Conservation (phyloP, 2,888 invertebrate species). For the Rhodophaea formosa region DNA sequence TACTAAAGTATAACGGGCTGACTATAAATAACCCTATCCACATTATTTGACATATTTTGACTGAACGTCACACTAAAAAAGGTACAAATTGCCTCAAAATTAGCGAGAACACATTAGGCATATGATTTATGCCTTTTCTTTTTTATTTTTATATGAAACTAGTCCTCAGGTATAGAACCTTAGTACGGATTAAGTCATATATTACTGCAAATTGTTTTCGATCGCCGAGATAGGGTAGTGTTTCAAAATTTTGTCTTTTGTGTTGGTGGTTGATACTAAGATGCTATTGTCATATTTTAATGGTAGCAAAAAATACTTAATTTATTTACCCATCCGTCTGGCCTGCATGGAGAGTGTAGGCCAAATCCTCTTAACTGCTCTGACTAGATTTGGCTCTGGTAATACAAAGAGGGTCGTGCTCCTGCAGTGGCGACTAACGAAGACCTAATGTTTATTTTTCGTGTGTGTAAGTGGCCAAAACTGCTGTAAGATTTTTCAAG, state of each 20-base stretch:
- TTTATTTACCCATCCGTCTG: background rate
- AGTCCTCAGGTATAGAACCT: background rate
- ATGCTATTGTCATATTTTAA: slow-evolving; percentile 10
- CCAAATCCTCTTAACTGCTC: too few relatives aligned
- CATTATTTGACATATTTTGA: slow-evolving; percentile 11
- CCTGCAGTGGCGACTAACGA: too few relatives aligned
- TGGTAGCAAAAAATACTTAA: background rate
- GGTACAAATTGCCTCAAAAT: slow-evolving; percentile 57
- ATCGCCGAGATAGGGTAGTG: slow-evolving; percentile 55
- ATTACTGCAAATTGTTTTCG: slow-evolving; percentile 71
- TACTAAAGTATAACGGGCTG: background rate
- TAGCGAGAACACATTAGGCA: slow-evolving; percentile 36
- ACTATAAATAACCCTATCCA: slow-evolving; percentile 8
- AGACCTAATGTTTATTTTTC: too few relatives aligned
- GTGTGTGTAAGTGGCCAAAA: too few relatives aligned
- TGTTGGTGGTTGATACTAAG: background rate
- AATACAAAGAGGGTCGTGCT: too few relatives aligned
- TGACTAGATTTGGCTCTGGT: too few relatives aligned
- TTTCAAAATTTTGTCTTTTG: slow-evolving; percentile 30
- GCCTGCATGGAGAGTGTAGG: too few relatives aligned
- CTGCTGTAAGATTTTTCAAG: too few relatives aligned
- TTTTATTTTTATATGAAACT: slow-evolving; percentile 30
- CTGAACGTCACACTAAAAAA: slow-evolving; percentile 31
- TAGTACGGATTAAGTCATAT: slow-evolving; percentile 68
- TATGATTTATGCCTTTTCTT: slow-evolving; percentile 50